Evolutionary conservation across 2,888 invertebrate species (phyloP), one percentile per base, ranked within the genome.

Genomic region (Clanis bilineata): DNA sequence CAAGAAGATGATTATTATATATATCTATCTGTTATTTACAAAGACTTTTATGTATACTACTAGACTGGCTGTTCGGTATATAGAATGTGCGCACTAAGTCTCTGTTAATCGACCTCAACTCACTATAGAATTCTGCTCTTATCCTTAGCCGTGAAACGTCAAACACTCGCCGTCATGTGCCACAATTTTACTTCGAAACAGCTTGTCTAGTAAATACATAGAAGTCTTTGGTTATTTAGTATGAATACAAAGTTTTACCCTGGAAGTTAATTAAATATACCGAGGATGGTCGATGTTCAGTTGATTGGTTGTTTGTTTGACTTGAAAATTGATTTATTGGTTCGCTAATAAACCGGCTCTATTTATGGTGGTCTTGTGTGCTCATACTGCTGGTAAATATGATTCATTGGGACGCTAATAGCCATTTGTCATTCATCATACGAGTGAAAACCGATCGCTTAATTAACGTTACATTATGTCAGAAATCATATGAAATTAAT

Each of bases 401-500:
- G 80, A 79, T 80, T 74, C 74, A 74, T 64, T 67, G 71, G 71
- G 76, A 81, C 85, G 79, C 83, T 85, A 87, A 89, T 83, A 80
- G 84, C 84, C 83, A 86, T 89, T 88, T 88, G 87, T 88, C 90
- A 86, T 74, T 77, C 77, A 79, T 83, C 85, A 82, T 79, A 76
- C 79, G 79, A 82, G 71, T 80, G 81, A 81, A 82, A 82, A 73
- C 74, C 77, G 83, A 88, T 86, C 80, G 85, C 82, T 83, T 85
- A 83, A 86, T 83, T 82, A 81, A 72, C 72, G 73, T 70, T 70
- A 70, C 69, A 75, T 74, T 76, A 73, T 64, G 64, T 66, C 70
- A 64, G 64, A 64, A 67, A 69, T 62, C 61, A 57, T 36, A 43
- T 22, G 41, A 7, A 4, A 10, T 15, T 43, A 10, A 43, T 23